Conservation (phyloP, 2,888 invertebrate species). For the Doris montereyensis region DNA sequence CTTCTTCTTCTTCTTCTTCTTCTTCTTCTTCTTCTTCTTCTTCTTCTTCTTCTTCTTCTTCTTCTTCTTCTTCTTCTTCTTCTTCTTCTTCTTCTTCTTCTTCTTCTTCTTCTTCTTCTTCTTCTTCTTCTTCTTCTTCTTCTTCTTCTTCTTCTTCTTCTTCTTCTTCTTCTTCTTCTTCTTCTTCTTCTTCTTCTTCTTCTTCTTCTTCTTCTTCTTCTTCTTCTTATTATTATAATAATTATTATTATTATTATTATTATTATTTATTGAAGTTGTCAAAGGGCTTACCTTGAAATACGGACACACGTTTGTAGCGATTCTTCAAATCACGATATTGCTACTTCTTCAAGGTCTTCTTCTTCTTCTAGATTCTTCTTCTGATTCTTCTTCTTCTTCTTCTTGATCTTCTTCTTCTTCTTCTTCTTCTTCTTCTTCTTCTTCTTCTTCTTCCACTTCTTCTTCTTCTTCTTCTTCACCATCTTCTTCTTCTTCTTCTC, state of each 20-base stretch:
- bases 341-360: neutral
- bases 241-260: slow-evolving; percentile 3
- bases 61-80: slow-evolving; percentile 18
- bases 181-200: slow-evolving; percentile 31
- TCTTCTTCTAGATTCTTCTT: too few species aligned
- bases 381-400: too few species aligned
- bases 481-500: neutral
- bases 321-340: too few species aligned
- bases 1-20: neutral
- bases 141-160: slow-evolving; percentile 5
- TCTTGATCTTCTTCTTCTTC: neutral
- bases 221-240: neutral
- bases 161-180: slow-evolving; percentile 19
- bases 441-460: neutral
- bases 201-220: slow-evolving; percentile 32
- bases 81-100: slow-evolving; percentile 15
- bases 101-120: slow-evolving; percentile 3
- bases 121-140: slow-evolving; percentile 15
- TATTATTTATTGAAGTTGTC: slow-evolving; percentile 9
- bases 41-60: slow-evolving; percentile 25
- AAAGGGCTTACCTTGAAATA: too few species aligned
- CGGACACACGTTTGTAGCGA: too few species aligned
- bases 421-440: neutral
- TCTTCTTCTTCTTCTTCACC: too few species aligned
- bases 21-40: slow-evolving; percentile 24